Base-by-base conservation (phyloP, 1,140 invertebrate genomes). In the Bombus confusus region DNA sequence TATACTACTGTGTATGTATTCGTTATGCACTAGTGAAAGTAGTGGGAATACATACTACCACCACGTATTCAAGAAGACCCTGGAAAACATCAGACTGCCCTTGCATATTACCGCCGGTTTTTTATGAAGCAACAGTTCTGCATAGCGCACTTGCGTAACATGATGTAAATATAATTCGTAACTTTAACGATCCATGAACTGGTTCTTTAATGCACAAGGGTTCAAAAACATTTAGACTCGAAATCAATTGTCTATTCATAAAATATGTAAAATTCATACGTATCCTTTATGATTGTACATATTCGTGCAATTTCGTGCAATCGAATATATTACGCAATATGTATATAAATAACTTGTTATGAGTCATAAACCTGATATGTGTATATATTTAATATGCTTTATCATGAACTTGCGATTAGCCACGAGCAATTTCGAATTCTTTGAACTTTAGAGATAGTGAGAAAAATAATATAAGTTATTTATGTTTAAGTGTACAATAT, bases 81-180 rank as follows among this genome's bases (percentile, higher is more conserved):
- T 83, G 59, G 80, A 83, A 66, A 66, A 76, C 25, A 25, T 39
- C 28, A 73, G 72, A 52, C 4, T 76, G 57, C 22, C 57, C 80
- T 82, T 66, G 71, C 47, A 52, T 22, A 9, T 59, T 31, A 34
- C 13, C 31, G 25, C 12, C 47, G 31, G 47, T 66, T 31, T 64
- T 41, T 41, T 68, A 37, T n/a, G 25, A 28, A 10, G 47, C 25
- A 47, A 64, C 39, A 52, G 15, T 52, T 76, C 22, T 66, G 18
- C 52, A 3, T 52, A 43, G 13, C 59, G 2, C 12, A n/a, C 57
- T 39, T 66, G 80, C 41, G 41, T 59, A 66, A 66, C 3, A 5
- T 13, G 13, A 75, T 15, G 57, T 64, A 47, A 64, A 39, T 57
- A 52, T 5, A 13, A 15, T 8, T 15, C 5, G 10, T 39, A 25